Percentiles rank a stretch among this genome's conserved stretches.
Conservation (phyloP, 2,888 invertebrate species). For the Smittia aterrima region DNA sequence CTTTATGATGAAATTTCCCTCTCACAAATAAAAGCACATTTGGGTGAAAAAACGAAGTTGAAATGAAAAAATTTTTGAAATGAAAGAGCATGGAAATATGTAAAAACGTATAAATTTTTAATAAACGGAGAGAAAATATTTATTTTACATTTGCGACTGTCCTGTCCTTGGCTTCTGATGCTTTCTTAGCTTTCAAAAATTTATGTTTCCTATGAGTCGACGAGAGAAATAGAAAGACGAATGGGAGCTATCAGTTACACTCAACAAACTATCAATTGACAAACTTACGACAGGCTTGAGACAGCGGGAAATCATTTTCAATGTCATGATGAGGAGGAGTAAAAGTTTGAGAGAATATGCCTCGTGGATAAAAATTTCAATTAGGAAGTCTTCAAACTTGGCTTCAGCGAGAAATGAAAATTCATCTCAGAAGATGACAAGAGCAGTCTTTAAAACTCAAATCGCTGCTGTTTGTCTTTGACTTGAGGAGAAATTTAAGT, state of each 20-base stretch:
- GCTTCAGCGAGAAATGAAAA: not conserved
- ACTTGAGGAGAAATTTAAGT: not conserved
- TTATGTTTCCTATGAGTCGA: too few relatives aligned
- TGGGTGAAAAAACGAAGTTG: conserved; percentile 28
- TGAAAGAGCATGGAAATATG: conserved; percentile 2
- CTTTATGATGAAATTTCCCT: conserved; percentile 30
- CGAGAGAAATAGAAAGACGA: too few relatives aligned
- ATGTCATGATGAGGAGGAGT: too few relatives aligned
- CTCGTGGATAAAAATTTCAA: not conserved
- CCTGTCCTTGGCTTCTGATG: too few relatives aligned
- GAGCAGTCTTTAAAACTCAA: not conserved
- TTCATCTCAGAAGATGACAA: not conserved
- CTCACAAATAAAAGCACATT: conserved; percentile 34
- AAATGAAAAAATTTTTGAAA: conserved; percentile 20
- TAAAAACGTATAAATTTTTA: conserved; percentile 29
- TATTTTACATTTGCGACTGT: too few relatives aligned
- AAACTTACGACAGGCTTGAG: too few relatives aligned
- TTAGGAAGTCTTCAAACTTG: not conserved
- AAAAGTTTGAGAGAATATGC: too few relatives aligned
- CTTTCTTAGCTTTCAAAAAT: too few relatives aligned
- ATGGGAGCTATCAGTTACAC: too few relatives aligned
- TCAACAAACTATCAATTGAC: too few relatives aligned
- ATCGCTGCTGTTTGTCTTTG: not conserved
- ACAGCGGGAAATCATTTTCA: too few relatives aligned
- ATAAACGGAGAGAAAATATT: not conserved